These are phyloP conservation scores for Ormyrus pomaceus DNA, from an alignment of 2,888 invertebrate species.

Conservation along the genomic window DNA sequence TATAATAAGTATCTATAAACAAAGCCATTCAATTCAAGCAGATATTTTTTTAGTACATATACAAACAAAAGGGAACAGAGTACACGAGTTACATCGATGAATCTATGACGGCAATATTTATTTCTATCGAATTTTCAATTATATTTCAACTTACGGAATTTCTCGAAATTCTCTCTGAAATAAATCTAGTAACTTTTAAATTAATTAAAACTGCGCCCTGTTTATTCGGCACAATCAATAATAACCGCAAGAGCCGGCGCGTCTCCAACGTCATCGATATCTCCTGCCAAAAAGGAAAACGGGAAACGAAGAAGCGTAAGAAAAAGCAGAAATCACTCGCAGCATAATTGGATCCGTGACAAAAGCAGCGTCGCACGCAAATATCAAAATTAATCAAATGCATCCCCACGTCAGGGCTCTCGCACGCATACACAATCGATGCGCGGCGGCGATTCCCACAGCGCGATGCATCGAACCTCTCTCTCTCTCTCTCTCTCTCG, in stretches of 20 bases:
- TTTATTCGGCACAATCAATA: no score
- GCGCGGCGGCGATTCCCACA: conserved; percentile 29
- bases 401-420: background rate
- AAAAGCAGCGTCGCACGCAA: conserved; percentile 26
- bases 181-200: conserved; percentile 6
- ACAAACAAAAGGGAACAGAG: no score
- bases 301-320: no score
- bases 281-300: background rate
- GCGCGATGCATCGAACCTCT: conserved; percentile 3
- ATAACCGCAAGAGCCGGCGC: no score
- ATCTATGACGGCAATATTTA: no score
- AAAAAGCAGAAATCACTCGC: background rate
- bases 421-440: background rate
- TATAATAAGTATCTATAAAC: no score
- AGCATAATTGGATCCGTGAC: conserved; percentile 39
- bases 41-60: no score
- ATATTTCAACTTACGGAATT: no score
- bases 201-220: conserved; percentile 12
- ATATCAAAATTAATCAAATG: conserved; percentile 55
- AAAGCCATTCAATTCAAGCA: no score
- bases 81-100: no score
- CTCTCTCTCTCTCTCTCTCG: conserved; percentile 25
- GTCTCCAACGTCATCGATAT: conserved; percentile 22
- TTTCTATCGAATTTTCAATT: no score
- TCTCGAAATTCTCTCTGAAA: no score